These are phyloP conservation scores for Ooceraea biroi DNA, from an alignment of 1,140 invertebrate genomes.

Conservation along the genomic window DNA sequence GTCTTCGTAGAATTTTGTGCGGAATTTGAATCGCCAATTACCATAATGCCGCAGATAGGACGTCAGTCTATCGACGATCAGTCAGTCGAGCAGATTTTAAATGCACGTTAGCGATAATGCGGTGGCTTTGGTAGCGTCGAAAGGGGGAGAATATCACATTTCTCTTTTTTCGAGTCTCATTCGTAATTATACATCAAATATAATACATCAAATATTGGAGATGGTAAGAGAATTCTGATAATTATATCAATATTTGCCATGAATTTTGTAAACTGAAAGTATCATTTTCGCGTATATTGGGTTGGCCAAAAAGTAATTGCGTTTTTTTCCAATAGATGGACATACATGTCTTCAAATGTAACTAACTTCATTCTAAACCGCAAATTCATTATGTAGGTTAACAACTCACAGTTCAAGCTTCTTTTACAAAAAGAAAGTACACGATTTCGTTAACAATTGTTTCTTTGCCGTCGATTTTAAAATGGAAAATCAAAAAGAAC, in stretches of 20 bases:
- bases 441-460: too few relatives aligned
- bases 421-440: too few relatives aligned
- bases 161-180: neutral
- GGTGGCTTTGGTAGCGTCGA: neutral
- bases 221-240: neutral
- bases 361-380: too few relatives aligned
- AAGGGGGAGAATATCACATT: neutral
- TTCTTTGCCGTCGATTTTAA: too few relatives aligned
- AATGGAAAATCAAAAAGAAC: too few relatives aligned
- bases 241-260: neutral
- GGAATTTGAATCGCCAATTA: constrained; percentile 61
- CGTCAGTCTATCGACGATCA: constrained; percentile 58
- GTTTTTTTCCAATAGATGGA: too few relatives aligned
- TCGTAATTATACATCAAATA: too few relatives aligned
- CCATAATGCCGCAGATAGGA: constrained; percentile 55
- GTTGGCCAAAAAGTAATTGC: too few relatives aligned
- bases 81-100: constrained; percentile 60
- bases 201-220: too few relatives aligned
- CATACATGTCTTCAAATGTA: too few relatives aligned
- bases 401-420: too few relatives aligned
- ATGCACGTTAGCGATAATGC: constrained; percentile 54
- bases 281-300: neutral
- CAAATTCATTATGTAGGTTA: too few relatives aligned
- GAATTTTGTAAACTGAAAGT: neutral
- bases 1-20: constrained; percentile 59